Evolutionary conservation across 2,797 vertebrate species (phyloP).

Genomic region (Triplophysa bombifrons): DNA sequence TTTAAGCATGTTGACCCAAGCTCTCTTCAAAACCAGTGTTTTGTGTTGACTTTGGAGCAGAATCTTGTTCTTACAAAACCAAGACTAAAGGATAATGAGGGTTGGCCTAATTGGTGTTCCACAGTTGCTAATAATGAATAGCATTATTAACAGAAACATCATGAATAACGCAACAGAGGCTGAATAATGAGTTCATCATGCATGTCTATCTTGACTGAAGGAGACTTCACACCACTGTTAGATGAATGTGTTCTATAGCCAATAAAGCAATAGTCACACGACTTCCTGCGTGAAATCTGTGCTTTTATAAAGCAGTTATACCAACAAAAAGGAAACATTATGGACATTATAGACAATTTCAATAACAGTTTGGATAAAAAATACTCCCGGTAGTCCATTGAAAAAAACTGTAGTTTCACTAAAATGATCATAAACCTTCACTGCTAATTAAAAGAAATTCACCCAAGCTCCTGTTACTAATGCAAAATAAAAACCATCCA

Average conservation of each 20-base stretch:
- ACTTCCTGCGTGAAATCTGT: neutral
- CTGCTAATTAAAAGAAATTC: neutral
- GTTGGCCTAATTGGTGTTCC: neutral
- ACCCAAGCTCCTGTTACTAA: neutral
- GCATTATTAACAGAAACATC: slow-evolving; percentile 6
- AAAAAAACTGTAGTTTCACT: neutral
- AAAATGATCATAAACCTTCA: neutral
- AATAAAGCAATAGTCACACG: neutral
- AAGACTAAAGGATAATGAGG: slow-evolving; percentile 29
- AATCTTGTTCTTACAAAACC: slow-evolving; percentile 36
- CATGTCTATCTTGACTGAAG: slow-evolving; percentile 8
- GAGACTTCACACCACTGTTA: neutral
- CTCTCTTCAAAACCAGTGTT: slow-evolving; percentile 11
- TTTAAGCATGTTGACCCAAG: neutral
- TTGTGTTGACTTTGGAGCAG: slow-evolving; percentile 16
- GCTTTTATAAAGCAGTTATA: no score
- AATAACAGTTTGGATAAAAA: no score
- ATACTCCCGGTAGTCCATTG: no score
- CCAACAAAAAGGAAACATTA: no score
- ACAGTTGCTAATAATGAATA: neutral
- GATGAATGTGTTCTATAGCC: neutral
- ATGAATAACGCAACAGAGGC: slow-evolving; percentile 13
- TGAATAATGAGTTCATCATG: neutral
- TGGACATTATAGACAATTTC: no score
- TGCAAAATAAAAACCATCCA: neutral